Evolutionary conservation across 2,113 vertebrate species (phyloP).

Genomic region (Pogonocichla stellata): DNA sequence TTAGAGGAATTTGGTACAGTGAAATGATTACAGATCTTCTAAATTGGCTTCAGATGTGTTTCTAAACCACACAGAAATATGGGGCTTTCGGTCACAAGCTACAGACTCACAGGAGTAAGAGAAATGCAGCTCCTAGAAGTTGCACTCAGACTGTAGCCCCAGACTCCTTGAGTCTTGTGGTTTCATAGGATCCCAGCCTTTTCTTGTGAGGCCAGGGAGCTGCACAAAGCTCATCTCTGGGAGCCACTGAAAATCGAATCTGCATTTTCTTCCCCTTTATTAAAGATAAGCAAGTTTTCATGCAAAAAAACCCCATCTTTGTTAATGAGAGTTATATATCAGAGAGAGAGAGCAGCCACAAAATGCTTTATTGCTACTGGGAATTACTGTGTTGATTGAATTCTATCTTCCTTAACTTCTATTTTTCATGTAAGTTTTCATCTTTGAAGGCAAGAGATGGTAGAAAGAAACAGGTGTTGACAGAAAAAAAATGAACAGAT

Average conservation of each 20-base stretch:
- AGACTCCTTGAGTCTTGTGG: fast-evolving
- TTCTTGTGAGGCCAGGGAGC: neutral
- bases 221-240: neutral
- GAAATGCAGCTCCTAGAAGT: neutral
- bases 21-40: neutral
- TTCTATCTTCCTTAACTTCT: neutral
- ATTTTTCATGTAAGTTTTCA: neutral
- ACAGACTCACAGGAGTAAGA: neutral
- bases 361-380: neutral
- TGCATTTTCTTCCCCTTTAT: neutral
- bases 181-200: neutral
- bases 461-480: constrained; percentile 3
- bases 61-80: neutral
- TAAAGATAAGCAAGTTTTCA: neutral
- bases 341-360: neutral
- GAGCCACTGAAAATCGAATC: neutral
- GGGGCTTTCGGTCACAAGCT: neutral
- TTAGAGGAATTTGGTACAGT: neutral
- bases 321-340: neutral
- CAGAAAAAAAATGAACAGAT: neutral
- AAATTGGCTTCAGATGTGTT: neutral
- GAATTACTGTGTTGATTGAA: neutral
- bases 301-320: neutral
- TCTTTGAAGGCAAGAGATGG: neutral
- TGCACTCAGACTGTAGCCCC: neutral